Percentiles rank a stretch among this genome's conserved stretches.
These are phyloP conservation scores for Galago senegalensis DNA, from an alignment of 2,797 vertebrate genomes.

Conservation along the genomic window DNA sequence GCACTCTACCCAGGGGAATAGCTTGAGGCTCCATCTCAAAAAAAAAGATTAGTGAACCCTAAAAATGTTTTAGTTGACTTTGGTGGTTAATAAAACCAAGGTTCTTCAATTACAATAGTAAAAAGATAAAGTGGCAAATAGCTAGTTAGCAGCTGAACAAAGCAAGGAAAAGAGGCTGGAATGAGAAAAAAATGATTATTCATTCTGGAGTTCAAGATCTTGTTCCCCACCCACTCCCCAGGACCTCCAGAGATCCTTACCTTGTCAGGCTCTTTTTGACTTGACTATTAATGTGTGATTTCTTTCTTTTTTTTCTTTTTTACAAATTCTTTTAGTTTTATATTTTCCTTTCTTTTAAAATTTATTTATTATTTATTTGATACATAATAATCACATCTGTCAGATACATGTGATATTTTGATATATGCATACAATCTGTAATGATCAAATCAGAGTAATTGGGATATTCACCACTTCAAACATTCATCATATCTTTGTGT, in stretches of 20 bases:
- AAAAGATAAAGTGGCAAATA: not conserved
- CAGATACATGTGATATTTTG: not conserved
- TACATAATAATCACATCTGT: not conserved
- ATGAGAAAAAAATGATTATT: constrained; percentile 26
- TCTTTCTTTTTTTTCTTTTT: constrained; percentile 11
- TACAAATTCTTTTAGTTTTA: not conserved
- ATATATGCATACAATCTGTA: not conserved
- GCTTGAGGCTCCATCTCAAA: too few species aligned
- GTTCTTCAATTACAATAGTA: not conserved
- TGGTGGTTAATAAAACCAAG: constrained; percentile 21
- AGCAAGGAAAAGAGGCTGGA: not conserved
- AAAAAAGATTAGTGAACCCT: not conserved
- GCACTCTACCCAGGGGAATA: too few species aligned
- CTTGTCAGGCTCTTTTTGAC: constrained; percentile 5
- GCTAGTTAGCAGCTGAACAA: not conserved
- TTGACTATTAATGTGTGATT: not conserved
- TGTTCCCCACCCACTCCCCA: not conserved
- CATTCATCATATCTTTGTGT: not conserved
- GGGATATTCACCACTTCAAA: not conserved
- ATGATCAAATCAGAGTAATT: not conserved
- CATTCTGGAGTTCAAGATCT: not conserved
- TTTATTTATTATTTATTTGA: not conserved
- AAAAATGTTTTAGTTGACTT: constrained; percentile 21
- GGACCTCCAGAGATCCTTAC: not conserved
- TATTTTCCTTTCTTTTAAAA: not conserved